A percentile compares a stretch with the other conserved stretches of the same genome.
Evolutionary conservation across 2,113 vertebrate genomes (phyloP).

Genomic region (Notothenia rossii): DNA sequence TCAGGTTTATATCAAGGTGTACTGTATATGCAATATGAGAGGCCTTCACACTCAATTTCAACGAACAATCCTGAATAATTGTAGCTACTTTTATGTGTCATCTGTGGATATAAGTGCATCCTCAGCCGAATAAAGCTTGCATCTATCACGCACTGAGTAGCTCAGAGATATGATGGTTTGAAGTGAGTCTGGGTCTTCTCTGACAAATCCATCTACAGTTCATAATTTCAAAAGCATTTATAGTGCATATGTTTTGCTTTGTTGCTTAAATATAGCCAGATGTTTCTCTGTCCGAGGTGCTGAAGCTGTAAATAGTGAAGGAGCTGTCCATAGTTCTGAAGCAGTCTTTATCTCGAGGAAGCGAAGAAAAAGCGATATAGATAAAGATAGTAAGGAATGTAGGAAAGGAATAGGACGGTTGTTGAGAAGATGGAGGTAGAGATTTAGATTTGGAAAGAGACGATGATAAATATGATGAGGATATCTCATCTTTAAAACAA

Average conservation of each 20-base stretch:
- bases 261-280: neutral
- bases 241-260: too few species aligned
- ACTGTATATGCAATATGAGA: neutral
- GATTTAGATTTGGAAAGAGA: conserved; percentile 29
- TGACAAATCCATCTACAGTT: neutral
- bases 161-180: neutral
- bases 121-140: neutral
- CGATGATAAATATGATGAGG: conserved; percentile 23
- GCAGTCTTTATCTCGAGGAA: neutral
- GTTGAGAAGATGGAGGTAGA: conserved; percentile 16
- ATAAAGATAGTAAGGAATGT: conserved; percentile 1
- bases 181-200: neutral
- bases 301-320: conserved; percentile 26
- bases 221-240: neutral
- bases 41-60: neutral
- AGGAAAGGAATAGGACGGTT: neutral
- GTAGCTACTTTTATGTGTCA: too few species aligned
- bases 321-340: conserved; percentile 30
- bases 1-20: neutral
- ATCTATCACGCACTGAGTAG: neutral
- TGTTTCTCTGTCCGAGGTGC: conserved; percentile 55
- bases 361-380: neutral
- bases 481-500: conserved; percentile 17
- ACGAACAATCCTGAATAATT: neutral
- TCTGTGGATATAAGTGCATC: neutral